Conservation (phyloP, 1,140 invertebrate species). For the Cydia pomonella region DNA sequence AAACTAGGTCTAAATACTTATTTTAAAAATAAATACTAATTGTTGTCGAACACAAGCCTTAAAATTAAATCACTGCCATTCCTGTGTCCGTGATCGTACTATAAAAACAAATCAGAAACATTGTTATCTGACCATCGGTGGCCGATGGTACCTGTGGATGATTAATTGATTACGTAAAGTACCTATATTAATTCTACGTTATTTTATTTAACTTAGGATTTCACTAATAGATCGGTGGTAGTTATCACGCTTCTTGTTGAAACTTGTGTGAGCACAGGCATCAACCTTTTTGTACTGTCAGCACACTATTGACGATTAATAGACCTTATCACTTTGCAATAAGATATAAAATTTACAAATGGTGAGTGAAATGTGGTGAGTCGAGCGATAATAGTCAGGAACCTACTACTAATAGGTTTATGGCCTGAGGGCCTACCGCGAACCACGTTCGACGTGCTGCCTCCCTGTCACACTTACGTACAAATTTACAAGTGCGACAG, state of each 20-base stretch:
- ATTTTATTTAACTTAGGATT: not conserved
- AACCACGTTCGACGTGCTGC: too few relatives aligned
- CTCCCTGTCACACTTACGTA: too few relatives aligned
- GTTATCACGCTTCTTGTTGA: not conserved
- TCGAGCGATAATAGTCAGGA: too few relatives aligned
- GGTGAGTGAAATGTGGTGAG: too few relatives aligned
- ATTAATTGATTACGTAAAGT: not conserved
- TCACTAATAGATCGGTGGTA: slow-evolving; percentile 3
- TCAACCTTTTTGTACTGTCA: not conserved
- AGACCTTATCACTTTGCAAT: too few relatives aligned
- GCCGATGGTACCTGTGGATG: not conserved
- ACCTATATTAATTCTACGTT: slow-evolving; percentile 12
- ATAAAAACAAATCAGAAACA: too few relatives aligned
- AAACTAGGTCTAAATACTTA: slow-evolving; percentile 36
- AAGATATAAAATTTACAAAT: too few relatives aligned
- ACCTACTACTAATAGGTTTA: too few relatives aligned
- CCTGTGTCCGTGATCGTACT: slow-evolving; percentile 14
- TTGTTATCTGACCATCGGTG: too few relatives aligned
- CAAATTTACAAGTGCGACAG: too few relatives aligned
- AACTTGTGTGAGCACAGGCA: not conserved
- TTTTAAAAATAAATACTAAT: slow-evolving; percentile 37
- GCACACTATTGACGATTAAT: too few relatives aligned
- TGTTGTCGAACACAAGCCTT: slow-evolving; percentile 38
- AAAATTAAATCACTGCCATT: slow-evolving; percentile 14
- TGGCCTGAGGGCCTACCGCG: too few relatives aligned